Conservation (phyloP, 2,888 invertebrate genomes). For the Andrena praecox region DNA sequence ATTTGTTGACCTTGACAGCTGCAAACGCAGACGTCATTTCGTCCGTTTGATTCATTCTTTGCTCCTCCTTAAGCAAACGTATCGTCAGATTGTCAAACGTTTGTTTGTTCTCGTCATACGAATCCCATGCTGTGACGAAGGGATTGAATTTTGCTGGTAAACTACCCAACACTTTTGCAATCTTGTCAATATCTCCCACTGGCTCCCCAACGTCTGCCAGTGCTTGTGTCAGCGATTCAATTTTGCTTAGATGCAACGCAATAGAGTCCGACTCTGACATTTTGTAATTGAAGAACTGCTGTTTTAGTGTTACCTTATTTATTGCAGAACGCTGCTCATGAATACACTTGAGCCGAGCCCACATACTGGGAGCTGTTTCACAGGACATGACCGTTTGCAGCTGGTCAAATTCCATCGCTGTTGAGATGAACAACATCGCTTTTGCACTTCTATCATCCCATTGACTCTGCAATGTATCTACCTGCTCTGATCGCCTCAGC, state of each 20-base stretch:
- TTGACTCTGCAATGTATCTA: background rate
- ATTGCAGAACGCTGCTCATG: slow-evolving; percentile 52
- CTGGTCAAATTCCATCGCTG: background rate
- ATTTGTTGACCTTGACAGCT: background rate
- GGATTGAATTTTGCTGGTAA: background rate
- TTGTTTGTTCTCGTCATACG: slow-evolving; percentile 1
- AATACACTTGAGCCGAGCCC: slow-evolving; percentile 46
- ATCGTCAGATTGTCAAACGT: slow-evolving; percentile 3
- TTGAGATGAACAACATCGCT: background rate
- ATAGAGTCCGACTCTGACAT: background rate
- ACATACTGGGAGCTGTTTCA: slow-evolving; percentile 39
- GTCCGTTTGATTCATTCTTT: background rate
- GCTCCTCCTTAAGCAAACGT: background rate
- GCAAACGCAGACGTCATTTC: background rate
- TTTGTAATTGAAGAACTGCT: slow-evolving; percentile 42
- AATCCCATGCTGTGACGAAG: slow-evolving; percentile 12
- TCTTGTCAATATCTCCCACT: background rate
- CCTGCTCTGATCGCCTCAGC: background rate
- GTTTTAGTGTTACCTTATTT: slow-evolving; percentile 55
- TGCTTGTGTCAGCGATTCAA: background rate
- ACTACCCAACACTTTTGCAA: background rate
- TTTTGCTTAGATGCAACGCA: background rate
- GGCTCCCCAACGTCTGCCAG: background rate
- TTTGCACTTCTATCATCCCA: background rate
- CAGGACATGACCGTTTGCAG: background rate